Base-by-base conservation (phyloP, 2,113 vertebrate species). In the human (Homo sapiens) region DNA sequence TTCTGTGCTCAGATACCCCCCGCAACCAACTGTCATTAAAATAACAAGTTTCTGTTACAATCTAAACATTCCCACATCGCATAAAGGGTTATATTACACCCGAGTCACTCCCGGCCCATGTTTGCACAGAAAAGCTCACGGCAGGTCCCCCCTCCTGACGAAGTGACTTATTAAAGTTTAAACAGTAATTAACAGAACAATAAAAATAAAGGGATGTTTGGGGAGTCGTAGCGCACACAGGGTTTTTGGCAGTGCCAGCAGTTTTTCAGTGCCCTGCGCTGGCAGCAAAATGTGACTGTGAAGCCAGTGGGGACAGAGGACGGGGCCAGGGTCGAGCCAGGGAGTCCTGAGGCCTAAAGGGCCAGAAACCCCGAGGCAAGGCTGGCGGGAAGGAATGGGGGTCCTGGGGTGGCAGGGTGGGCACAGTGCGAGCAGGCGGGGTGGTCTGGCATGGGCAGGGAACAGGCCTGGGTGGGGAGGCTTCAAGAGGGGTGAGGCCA, bases 1-100 rank as follows among this genome's bases (percentile, higher is more conserved):
- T 98, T 97, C 97, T 94, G 94, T 9, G 93, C 97, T 95, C 94
- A 85, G 95, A 81, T 84, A 12, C 97, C 82, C 93, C 98, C 93
- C 27, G n/a, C 96, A 92, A 82, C 61, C 98, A 98, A 98, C 98
- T 98, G 98, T 98, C 99, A 99, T 99, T 99, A 99, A 99, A 99
- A 99, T 99, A 99, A 99, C 99, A 99, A 98, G 98, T 99, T 99
- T 99, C 99, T 98, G 98, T 99, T 99, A 99, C 99, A 99, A 99
- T 99, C 99, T 99, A 99, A 99, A 99, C 99, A 99, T 99, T 99
- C 99, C 99, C 99, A 99, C 99, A 99, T 98, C 98, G 98, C 99
- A 99, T 99, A 99, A 99, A 99, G 97, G 99, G 98, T 99, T 98
- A 98, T 99, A 98, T 99, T 99, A 99, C 98, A 99, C 98, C 66